These are phyloP conservation scores for Zele albiditarsus DNA, from an alignment of 2,888 invertebrate species.

Conservation along the genomic window DNA sequence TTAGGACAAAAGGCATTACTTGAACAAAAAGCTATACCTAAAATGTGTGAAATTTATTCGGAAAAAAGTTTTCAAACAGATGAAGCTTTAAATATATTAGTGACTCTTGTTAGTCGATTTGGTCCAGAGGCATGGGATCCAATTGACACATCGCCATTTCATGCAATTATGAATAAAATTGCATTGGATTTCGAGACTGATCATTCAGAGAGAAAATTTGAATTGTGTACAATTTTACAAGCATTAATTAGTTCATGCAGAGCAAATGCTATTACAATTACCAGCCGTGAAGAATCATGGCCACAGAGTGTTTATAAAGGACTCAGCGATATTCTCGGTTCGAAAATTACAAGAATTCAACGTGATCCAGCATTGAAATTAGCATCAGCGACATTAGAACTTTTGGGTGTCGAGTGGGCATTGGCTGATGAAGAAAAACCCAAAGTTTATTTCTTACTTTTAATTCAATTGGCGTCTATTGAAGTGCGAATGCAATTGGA, in stretches of 20 bases:
- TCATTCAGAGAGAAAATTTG: constrained; percentile 91
- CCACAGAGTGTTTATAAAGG: constrained; percentile 87
- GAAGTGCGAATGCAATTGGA: constrained; percentile 96
- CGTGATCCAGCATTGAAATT: constrained; percentile 91
- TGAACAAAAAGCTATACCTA: constrained; percentile 84
- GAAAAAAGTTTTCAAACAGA: constrained; percentile 93
- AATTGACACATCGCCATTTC: constrained; percentile 84
- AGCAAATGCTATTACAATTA: constrained; percentile 78
- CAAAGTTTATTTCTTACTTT: constrained; percentile 86
- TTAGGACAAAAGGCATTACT: constrained; percentile 87
- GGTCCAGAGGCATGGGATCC: constrained; percentile 84
- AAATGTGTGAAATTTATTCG: constrained; percentile 89
- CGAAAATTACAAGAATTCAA: constrained; percentile 90
- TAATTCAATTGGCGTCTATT: constrained; percentile 90
- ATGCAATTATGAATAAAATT: constrained; percentile 87
- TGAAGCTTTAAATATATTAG: constrained; percentile 87
- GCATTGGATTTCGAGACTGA: constrained; percentile 91
- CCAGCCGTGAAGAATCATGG: constrained; percentile 85
- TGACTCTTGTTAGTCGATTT: constrained; percentile 82
- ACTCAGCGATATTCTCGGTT: constrained; percentile 86
- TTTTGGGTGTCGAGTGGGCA: constrained; percentile 90
- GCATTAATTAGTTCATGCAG: constrained; percentile 84
- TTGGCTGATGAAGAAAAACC: constrained; percentile 85
- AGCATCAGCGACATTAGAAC: constrained; percentile 85
- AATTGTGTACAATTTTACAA: constrained; percentile 86